A percentile compares a stretch with the other conserved stretches of the same genome.
These are phyloP conservation scores for Camponotus vicinus DNA, from an alignment of 1,140 invertebrate genomes.

Conservation along the genomic window DNA sequence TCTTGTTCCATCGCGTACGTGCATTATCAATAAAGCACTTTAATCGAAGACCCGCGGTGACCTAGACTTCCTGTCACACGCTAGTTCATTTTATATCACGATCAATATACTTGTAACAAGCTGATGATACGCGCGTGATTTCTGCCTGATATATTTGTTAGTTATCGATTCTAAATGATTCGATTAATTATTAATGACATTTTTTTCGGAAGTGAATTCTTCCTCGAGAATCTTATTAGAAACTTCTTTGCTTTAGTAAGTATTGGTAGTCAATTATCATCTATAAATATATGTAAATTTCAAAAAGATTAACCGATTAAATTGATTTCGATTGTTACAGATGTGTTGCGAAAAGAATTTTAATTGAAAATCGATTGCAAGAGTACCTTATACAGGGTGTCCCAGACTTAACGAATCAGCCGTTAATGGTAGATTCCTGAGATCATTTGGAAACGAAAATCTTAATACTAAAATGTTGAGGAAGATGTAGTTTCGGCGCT, in stretches of 20 bases:
- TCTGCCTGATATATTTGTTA: not conserved
- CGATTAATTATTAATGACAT: conserved; percentile 3
- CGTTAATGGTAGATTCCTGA: too few relatives aligned
- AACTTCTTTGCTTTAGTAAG: not conserved
- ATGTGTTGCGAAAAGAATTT: too few relatives aligned
- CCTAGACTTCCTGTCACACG: conserved; percentile 16
- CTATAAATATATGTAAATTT: not conserved
- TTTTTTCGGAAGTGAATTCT: not conserved
- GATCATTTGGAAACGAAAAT: too few relatives aligned
- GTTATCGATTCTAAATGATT: not conserved
- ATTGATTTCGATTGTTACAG: not conserved
- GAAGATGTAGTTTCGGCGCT: too few relatives aligned
- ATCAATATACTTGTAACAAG: conserved; percentile 36
- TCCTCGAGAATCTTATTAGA: not conserved
- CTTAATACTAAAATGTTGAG: too few relatives aligned
- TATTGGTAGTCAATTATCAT: not conserved
- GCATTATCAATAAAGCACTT: conserved; percentile 35
- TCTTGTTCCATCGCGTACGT: not conserved
- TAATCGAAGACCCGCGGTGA: conserved; percentile 3
- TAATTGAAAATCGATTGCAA: not conserved
- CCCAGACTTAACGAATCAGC: too few relatives aligned
- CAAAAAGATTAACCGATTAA: not conserved
- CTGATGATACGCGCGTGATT: conserved; percentile 11
- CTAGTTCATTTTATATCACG: conserved; percentile 21
- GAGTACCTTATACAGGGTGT: not conserved